phyloP scores from a whole-genome alignment of 2,888 invertebrate species.

The Julus scandinavius region DNA sequence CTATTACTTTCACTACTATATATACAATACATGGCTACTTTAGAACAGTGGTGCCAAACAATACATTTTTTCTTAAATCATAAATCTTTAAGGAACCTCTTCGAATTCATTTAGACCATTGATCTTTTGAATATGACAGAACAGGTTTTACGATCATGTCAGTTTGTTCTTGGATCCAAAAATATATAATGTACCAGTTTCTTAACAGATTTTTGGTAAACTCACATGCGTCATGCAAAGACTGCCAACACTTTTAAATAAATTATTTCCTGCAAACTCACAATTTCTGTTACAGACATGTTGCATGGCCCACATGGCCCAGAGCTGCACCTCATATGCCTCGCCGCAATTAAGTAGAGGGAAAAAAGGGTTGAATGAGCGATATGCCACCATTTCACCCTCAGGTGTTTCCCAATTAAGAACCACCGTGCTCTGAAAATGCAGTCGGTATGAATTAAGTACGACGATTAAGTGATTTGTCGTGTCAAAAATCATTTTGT shows the following conservation, averaged over 20 bases:
- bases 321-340: slow-evolving; percentile 76
- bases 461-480: not conserved
- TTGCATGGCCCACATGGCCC: slow-evolving; percentile 83
- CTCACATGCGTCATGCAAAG: no score
- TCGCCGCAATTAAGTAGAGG: slow-evolving; percentile 72
- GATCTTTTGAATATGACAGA: no score
- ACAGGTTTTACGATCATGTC: no score
- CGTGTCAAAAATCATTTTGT: not conserved
- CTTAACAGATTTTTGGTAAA: no score
- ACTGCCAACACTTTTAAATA: no score
- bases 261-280: slow-evolving; percentile 66
- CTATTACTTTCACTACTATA: not conserved
- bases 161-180: no score
- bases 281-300: slow-evolving; percentile 81
- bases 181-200: no score
- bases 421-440: slow-evolving; percentile 70
- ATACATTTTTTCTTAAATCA: not conserved
- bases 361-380: slow-evolving; percentile 79
- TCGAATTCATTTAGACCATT: not conserved
- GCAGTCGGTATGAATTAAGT: not conserved
- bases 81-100: not conserved
- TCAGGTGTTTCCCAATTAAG: slow-evolving; percentile 75
- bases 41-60: no score
- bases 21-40: no score
- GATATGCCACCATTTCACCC: slow-evolving; percentile 79